A percentile compares a stretch with the other conserved stretches of the same genome.
Evolutionary conservation across 2,113 vertebrate genomes (phyloP).

Genomic region (Corvus hawaiiensis): DNA sequence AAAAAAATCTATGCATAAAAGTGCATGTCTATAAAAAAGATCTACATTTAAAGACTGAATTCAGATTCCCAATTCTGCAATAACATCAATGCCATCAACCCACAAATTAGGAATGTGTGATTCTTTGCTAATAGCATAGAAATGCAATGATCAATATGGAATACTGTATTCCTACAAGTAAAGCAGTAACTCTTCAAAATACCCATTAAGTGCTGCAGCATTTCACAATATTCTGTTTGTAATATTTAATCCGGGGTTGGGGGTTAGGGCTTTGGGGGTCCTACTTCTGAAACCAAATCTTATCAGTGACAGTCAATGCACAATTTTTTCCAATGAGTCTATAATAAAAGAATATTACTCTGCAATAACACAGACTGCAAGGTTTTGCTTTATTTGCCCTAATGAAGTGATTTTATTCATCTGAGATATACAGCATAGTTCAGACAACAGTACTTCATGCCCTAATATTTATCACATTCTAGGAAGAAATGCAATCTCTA

Average conservation of each 20-base stretch:
- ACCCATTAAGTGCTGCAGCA: neutral
- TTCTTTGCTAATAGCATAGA: neutral
- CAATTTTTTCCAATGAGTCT: neutral
- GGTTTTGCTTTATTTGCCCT: neutral
- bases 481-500: neutral
- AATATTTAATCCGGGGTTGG: neutral
- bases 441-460: neutral
- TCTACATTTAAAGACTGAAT: neutral
- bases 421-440: neutral
- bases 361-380: neutral
- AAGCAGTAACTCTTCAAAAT: neutral
- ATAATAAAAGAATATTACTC: neutral
- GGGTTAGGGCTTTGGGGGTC: neutral
- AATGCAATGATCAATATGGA: neutral
- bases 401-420: neutral
- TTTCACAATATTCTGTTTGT: neutral
- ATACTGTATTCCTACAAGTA: neutral
- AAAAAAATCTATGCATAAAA: neutral
- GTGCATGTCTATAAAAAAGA: neutral
- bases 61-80: neutral
- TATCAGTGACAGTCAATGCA: neutral
- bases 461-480: neutral
- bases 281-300: neutral
- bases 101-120: neutral
- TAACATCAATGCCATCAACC: neutral